These are phyloP conservation scores for Pandemis heparana DNA, from an alignment of 2,888 invertebrate genomes.

Conservation along the genomic window DNA sequence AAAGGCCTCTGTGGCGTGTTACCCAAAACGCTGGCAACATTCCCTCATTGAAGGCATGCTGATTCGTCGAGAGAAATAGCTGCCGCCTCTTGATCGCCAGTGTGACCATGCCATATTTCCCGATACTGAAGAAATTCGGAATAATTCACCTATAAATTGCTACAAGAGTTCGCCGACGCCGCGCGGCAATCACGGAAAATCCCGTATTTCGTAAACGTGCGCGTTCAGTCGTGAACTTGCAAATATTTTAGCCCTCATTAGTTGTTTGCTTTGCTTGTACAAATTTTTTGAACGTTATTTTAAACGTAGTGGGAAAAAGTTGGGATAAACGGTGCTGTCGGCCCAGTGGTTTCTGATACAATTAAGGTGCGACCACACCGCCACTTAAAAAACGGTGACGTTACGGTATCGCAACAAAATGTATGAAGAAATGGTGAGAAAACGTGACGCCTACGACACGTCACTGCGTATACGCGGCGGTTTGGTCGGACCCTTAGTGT, in stretches of 20 bases:
- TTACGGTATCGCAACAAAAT: too few relatives aligned
- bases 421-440: too few relatives aligned
- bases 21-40: too few relatives aligned
- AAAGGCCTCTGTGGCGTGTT: too few relatives aligned
- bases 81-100: too few relatives aligned
- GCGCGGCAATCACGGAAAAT: slow-evolving; percentile 52
- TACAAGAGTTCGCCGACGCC: slow-evolving; percentile 4
- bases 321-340: slow-evolving; percentile 20
- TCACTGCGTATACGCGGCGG: too few relatives aligned
- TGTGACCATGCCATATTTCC: background rate
- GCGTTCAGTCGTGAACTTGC: slow-evolving; percentile 68
- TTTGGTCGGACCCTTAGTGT: too few relatives aligned
- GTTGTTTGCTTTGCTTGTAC: slow-evolving; percentile 76
- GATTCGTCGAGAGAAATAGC: too few relatives aligned
- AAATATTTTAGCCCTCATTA: slow-evolving; percentile 80
- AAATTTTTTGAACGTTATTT: slow-evolving; percentile 62
- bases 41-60: too few relatives aligned
- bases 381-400: too few relatives aligned
- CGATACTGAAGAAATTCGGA: background rate
- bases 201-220: slow-evolving; percentile 52
- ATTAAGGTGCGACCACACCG: too few relatives aligned
- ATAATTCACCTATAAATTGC: slow-evolving; percentile 18
- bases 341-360: slow-evolving; percentile 22
- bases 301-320: slow-evolving; percentile 20
- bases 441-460: too few relatives aligned